phyloP scores from a whole-genome alignment of 2,888 invertebrate genomes.

The Pseudanteris insignis region DNA sequence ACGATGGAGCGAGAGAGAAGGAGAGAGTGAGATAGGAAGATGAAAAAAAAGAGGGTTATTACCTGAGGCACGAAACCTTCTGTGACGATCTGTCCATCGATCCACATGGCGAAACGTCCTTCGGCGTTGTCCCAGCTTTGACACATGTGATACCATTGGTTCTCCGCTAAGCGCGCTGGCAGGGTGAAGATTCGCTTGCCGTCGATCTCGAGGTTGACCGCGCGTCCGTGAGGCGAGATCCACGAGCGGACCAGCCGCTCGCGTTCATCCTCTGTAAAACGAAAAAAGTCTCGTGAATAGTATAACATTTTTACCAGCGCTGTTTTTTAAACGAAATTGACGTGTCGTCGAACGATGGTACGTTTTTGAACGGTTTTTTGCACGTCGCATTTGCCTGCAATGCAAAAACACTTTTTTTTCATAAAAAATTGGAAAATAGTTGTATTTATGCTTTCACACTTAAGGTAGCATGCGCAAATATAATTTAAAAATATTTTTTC shows the following conservation, averaged over 20 bases:
- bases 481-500: too few species aligned
- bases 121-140: constrained; percentile 73
- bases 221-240: constrained; percentile 71
- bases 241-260: constrained; percentile 70
- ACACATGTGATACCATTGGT: constrained; percentile 75
- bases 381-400: too few species aligned
- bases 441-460: too few species aligned
- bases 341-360: too few species aligned
- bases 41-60: constrained; percentile 6
- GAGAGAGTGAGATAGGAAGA: not conserved
- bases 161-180: constrained; percentile 53
- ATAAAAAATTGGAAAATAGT: too few species aligned
- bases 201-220: constrained; percentile 71
- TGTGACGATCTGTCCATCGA: constrained; percentile 70
- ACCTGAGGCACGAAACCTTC: constrained; percentile 62
- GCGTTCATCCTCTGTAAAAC: constrained; percentile 69
- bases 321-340: too few species aligned
- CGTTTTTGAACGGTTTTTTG: too few species aligned
- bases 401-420: too few species aligned
- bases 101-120: constrained; percentile 73
- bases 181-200: constrained; percentile 67
- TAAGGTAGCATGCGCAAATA: too few species aligned
- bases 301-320: too few species aligned
- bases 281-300: too few species aligned
- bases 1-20: constrained; percentile 6